Evolutionary conservation across 2,797 vertebrate genomes (phyloP).

Genomic region (Pangasius larnaudii): DNA sequence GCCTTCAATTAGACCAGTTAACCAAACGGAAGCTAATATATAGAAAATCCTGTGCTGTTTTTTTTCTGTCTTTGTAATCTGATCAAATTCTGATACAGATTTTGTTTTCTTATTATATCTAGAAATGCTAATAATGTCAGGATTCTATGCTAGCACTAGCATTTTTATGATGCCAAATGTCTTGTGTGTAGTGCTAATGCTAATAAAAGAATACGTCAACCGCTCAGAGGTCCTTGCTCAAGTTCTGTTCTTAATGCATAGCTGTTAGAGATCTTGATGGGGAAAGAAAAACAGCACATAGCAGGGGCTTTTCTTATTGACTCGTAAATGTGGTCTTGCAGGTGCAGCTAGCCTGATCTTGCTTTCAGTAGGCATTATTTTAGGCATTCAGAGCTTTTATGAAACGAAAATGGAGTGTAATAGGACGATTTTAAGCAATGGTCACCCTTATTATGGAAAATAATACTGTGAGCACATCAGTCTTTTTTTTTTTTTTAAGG

Average conservation of each 20-base stretch:
- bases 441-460: neutral
- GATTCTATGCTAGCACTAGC: neutral
- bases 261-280: neutral
- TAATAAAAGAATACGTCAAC: neutral
- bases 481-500: neutral
- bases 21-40: neutral
- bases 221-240: neutral
- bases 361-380: neutral
- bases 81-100: neutral
- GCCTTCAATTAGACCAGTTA: neutral
- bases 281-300: neutral
- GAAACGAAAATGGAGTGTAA: neutral
- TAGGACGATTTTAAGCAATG: neutral
- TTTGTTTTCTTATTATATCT: neutral
- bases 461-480: neutral
- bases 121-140: neutral
- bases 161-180: neutral
- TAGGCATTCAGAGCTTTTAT: neutral
- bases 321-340: slow-evolving; percentile 11
- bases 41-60: neutral
- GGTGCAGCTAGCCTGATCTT: slow-evolving; percentile 2
- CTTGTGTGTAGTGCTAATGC: too few species aligned
- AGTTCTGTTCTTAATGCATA: neutral
- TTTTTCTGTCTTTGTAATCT: neutral
- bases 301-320: neutral